Evolutionary conservation across 2,888 invertebrate genomes (phyloP).

Genomic region (Netelia melanura): DNA sequence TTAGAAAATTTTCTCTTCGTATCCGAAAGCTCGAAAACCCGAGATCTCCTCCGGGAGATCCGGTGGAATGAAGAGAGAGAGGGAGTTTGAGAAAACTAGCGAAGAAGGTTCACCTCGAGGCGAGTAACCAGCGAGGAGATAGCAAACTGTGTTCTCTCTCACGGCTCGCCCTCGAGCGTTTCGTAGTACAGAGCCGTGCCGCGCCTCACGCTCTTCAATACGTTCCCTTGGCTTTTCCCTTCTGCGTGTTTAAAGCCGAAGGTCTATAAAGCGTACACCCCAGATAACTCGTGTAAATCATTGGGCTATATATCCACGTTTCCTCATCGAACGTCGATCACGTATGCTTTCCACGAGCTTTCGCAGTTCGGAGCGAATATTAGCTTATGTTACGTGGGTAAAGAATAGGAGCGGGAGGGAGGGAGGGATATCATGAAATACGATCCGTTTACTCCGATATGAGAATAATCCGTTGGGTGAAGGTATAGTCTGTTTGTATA

Average conservation of each 20-base stretch:
- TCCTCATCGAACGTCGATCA: neutral
- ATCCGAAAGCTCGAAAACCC: neutral
- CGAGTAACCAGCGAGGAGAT: constrained; percentile 48
- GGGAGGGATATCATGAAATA: neutral
- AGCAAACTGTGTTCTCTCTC: constrained; percentile 44
- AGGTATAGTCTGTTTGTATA: no score
- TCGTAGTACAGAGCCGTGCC: constrained; percentile 21
- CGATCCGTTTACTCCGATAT: no score
- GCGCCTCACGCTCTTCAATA: constrained; percentile 25
- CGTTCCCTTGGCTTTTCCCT: constrained; percentile 23
- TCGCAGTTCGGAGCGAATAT: neutral
- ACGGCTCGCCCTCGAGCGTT: constrained; percentile 30
- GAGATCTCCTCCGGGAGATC: neutral
- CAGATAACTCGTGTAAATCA: constrained; percentile 4
- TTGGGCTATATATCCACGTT: neutral
- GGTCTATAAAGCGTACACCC: constrained; percentile 11
- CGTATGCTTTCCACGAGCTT: neutral
- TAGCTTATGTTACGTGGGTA: neutral
- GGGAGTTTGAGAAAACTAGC: constrained; percentile 36
- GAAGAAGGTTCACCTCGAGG: constrained; percentile 9
- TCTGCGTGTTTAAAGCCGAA: constrained; percentile 31
- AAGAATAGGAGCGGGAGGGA: neutral
- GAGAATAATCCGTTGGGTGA: no score
- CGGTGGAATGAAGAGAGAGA: neutral
- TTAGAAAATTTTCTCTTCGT: neutral